Conservation (phyloP, 1,140 invertebrate species). For the Potamilus streckersoni region DNA sequence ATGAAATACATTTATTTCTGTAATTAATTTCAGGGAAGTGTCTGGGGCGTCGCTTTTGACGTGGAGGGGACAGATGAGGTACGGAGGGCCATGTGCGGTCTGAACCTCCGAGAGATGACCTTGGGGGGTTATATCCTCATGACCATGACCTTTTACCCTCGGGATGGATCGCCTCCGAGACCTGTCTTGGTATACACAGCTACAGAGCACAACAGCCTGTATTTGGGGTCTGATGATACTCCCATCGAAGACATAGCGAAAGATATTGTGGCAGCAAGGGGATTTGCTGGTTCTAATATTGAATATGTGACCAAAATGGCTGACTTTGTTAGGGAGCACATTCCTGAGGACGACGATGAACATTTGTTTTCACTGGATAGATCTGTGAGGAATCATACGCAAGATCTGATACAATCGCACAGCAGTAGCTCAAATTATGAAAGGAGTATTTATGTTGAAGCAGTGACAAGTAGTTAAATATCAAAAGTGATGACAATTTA, state of each 20-base stretch:
- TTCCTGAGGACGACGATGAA: slow-evolving; percentile 80
- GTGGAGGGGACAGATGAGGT: slow-evolving; percentile 70
- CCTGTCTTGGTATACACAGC: slow-evolving; percentile 81
- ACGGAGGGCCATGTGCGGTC: slow-evolving; percentile 76
- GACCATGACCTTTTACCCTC: slow-evolving; percentile 79
- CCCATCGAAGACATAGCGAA: slow-evolving; percentile 77
- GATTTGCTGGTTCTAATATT: slow-evolving; percentile 72
- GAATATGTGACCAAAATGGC: slow-evolving; percentile 86
- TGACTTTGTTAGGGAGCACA: slow-evolving; percentile 82
- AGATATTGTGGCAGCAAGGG: slow-evolving; percentile 76
- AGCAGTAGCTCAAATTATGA: neutral
- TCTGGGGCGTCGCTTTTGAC: slow-evolving; percentile 86
- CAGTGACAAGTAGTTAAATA: no score
- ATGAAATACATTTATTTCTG: neutral
- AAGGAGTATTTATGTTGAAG: no score
- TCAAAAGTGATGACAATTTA: no score
- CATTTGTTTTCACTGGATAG: slow-evolving; percentile 75
- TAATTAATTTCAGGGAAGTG: slow-evolving; percentile 74
- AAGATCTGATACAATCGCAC: neutral
- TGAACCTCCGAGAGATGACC: slow-evolving; percentile 81
- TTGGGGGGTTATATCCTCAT: slow-evolving; percentile 83
- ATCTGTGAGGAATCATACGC: slow-evolving; percentile 21
- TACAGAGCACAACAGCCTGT: slow-evolving; percentile 78
- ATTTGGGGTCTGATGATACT: slow-evolving; percentile 77
- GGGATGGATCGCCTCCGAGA: slow-evolving; percentile 59